Evolutionary conservation across 2,797 vertebrate species (phyloP), one percentile per base, ranked within the genome.

Genomic region (Microctenopoma steveboyesi): DNA sequence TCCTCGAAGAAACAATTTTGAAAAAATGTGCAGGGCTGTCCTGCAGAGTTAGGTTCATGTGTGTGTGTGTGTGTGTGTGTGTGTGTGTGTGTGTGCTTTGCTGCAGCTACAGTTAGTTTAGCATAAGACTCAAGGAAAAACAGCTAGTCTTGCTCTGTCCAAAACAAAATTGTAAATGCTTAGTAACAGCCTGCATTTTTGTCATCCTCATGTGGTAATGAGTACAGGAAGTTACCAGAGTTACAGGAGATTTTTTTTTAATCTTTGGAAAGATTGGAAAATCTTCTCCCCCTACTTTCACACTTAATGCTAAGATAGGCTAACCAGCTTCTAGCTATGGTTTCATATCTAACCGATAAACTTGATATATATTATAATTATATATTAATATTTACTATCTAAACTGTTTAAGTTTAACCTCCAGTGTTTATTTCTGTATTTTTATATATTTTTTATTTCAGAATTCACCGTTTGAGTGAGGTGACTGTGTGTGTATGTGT

Each of bases 401-500:
- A 33, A 33, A 33, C 30, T 7, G 30, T 33, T 63, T 10, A 14
- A 14, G 1, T 11, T 65, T 66, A 11, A 60, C 45, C 28, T 51
- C 28, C 30, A 11, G 7, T 28, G 48, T 75, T 35, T 61, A 53
- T 60, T 61, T 46, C 54, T 15, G 16, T 33, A 0, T 43, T 58
- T 68, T 65, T 63, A 33, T 35, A 27, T 53, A 5, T 30, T 50
- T 30, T 53, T 53, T 14, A 35, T 64, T 10, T 55, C 25, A 46
- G 37, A 33, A 48, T 39, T 66, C 33, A 60, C 18, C n/a, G 30
- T 64, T 6, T 45, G 53, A 45, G 45, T 43, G 33, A 50, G 15
- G 16, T 52, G 45, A 45, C 30, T 52, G 3, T 55, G 67, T 46
- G 66, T 62, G 60, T 64, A 49, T 43, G 30, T 45, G 46, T 57